Evolutionary conservation across 2,113 vertebrate species (phyloP), one percentile per base, ranked within the genome.

Genomic region (Morone saxatilis): DNA sequence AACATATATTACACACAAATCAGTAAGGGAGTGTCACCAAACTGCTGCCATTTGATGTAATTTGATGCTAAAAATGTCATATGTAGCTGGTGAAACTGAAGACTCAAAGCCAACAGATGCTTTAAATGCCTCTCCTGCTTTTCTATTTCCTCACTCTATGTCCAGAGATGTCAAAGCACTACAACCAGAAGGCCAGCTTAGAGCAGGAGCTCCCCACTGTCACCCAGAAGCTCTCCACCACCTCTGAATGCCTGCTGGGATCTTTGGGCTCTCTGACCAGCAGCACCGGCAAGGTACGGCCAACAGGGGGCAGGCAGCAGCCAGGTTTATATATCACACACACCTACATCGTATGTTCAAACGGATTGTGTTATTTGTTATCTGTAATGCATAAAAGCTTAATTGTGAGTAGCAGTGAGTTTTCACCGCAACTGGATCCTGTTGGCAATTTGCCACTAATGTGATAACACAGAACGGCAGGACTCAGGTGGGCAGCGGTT

Each of bases 201-300:
- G 98, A 99, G 85, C 96, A 96, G 85, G 97, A 98, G 43, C 92
- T 99, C 86, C 97, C 98, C 50, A 98, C 96, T n/a, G 92, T 96
- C 83, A 97, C 98, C 0, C 97, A 99, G 95, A 99, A 99, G 89
- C 96, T 99, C 25, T 80, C 96, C 74, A 99, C 97, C 86, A 99
- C 98, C 43, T 97, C 98, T 50, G 97, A 99, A 83, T 99, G 98
- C 86, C 95, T 99, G 91, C 95, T 99, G 65, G 97, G 97, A 25
- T 99, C 98, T 40, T 51, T 98, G 45, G 95, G 95, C 25, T 96
- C 97, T 5, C 94, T 99, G 87, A 97, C 96, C 86, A 98, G 94
- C 89, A 96, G 91, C 95, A 96, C 94, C 0, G 95, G 96, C 89
- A 99, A 99, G 97, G 98, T 99, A 95, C 82, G 69, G 9, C 79